Evolutionary conservation across 2,888 invertebrate species (phyloP), one percentile per base, ranked within the genome.

Genomic region (Dichetophora obliterata): DNA sequence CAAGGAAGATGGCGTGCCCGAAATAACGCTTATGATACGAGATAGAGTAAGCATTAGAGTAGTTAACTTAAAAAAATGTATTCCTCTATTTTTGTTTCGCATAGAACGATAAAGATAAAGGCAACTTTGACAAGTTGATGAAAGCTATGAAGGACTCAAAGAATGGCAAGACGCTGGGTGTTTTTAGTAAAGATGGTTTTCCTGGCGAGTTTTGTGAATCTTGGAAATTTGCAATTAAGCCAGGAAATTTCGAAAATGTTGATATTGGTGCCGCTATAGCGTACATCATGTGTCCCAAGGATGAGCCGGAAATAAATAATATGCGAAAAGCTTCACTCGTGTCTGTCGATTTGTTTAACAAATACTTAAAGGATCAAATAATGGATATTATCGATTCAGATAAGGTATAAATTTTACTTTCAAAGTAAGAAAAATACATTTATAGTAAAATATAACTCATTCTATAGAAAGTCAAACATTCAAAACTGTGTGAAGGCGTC

Each of bases 301-400:
- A 99, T 89, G 98, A 98, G 81, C 89, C 93, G 0, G 99, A 99
- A 90, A 90, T 99, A 75, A 92, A 94, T 70, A 94, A 95, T 9
- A 93, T 98, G 74, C 97, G 96, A 86, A 97, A 97, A 90, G 98
- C 99, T 0, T 96, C 96, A 83, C 91, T 95, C 87, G 96, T 97
- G 14, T 96, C 98, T 11, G 95, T 96, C 75, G 98, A 98, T 90
- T 94, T 99, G 16, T 99, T 98, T 89, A 96, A 95, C 69, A 99
- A 99, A 89, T 98, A 97, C 90, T 92, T 99, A 59, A 96, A 97
- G 89, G 97, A 98, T 89, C 97, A 99, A 90, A 96, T 99, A 81
- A 98, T 99, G 95, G 98, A 98, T 89, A 97, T 99, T 82, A 97
- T 99, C 86, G 99, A 99, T 91, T 95, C 96, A 5, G 99, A 99